Conservation (phyloP, 1,140 invertebrate genomes). For the Tetramorium parvispinum region DNA sequence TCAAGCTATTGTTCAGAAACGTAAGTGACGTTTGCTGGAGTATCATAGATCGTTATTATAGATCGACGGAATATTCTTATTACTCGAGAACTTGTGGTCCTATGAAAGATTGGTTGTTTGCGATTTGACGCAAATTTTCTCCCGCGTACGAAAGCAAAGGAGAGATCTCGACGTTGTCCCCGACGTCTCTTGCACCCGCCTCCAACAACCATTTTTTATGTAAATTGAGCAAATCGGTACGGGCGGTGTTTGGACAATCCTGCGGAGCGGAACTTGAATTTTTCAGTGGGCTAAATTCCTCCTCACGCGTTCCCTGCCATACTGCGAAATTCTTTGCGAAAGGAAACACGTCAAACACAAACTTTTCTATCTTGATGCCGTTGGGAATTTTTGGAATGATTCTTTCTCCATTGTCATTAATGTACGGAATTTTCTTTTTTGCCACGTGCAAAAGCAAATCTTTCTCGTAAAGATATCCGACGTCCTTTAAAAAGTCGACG, state of each 20-base stretch:
- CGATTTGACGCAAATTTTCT: conserved; percentile 91
- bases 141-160: conserved; percentile 96
- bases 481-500: conserved; percentile 91
- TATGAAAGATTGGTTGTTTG: conserved; percentile 89
- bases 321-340: conserved; percentile 96
- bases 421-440: conserved; percentile 98
- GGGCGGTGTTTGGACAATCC: conserved; percentile 96
- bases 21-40: neutral
- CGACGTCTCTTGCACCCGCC: conserved; percentile 92
- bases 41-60: neutral
- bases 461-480: conserved; percentile 88
- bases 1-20: conserved; percentile 11
- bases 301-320: conserved; percentile 96
- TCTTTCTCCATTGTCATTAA: conserved; percentile 90
- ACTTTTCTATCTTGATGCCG: conserved; percentile 99
- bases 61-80: neutral
- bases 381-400: conserved; percentile 94
- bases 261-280: conserved; percentile 95
- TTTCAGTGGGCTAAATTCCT: conserved; percentile 99
- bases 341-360: conserved; percentile 99
- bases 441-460: conserved; percentile 97
- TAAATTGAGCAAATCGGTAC: conserved; percentile 91
- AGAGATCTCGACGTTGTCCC: conserved; percentile 94
- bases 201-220: conserved; percentile 94
- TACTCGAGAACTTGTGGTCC: conserved; percentile 85